These are phyloP conservation scores for Petrocephalus sullivani DNA, from an alignment of 2,797 vertebrate genomes.

Conservation along the genomic window DNA sequence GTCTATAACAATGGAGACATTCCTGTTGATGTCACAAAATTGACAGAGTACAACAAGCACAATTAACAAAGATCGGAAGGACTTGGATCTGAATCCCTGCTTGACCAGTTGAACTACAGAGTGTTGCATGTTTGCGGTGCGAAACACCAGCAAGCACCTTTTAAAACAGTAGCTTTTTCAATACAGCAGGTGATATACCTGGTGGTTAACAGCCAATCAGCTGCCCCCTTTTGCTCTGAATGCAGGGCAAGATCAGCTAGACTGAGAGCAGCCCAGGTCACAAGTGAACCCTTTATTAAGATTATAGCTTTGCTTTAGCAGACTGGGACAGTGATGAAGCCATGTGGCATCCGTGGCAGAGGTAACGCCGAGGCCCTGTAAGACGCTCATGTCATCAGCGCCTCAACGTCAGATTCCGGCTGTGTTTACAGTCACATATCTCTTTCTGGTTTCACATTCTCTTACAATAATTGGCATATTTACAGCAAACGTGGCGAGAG, in stretches of 20 bases:
- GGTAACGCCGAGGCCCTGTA: not conserved
- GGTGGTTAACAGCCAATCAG: not conserved
- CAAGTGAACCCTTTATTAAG: not conserved
- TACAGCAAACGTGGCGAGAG: not conserved
- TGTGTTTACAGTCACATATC: not conserved
- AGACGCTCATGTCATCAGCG: not conserved
- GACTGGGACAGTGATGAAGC: not conserved
- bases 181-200: not conserved
- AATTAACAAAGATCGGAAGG: not conserved
- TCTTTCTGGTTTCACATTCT: not conserved
- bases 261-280: not conserved
- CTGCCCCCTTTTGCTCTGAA: not conserved
- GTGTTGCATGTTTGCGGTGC: not conserved
- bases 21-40: not conserved
- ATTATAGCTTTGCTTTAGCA: not conserved
- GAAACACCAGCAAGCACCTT: not conserved
- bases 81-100: not conserved
- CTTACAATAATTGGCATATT: constrained; percentile 6
- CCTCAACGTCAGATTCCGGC: not conserved
- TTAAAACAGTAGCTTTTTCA: not conserved
- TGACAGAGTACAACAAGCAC: not conserved
- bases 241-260: not conserved
- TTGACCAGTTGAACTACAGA: not conserved
- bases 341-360: not conserved
- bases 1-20: not conserved